Conservation (phyloP, 1,140 invertebrate species). For the Adoxophyes honmai region DNA sequence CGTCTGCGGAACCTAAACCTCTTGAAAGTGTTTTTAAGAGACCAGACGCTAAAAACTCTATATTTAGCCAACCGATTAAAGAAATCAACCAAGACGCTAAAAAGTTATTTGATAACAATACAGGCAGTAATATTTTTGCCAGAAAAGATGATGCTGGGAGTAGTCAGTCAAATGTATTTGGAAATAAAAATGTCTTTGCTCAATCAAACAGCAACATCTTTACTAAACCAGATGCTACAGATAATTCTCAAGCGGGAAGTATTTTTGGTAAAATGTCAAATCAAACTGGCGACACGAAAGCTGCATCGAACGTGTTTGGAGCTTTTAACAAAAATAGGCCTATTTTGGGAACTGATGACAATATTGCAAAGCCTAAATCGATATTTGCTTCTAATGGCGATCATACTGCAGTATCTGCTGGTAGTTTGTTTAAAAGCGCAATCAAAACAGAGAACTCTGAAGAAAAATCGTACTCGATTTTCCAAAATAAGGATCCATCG, state of each 20-base stretch:
- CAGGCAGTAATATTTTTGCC: slow-evolving; percentile 11
- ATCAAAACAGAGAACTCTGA: slow-evolving; percentile 30
- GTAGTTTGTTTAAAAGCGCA: slow-evolving; percentile 59
- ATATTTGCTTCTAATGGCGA: slow-evolving; percentile 34
- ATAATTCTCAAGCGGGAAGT: slow-evolving; percentile 24
- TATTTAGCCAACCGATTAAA: slow-evolving; percentile 32
- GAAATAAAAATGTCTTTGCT: slow-evolving; percentile 34
- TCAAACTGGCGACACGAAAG: slow-evolving; percentile 20
- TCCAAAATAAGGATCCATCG: slow-evolving; percentile 53
- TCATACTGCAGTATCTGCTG: slow-evolving; percentile 41
- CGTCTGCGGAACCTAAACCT: slow-evolving; percentile 15
- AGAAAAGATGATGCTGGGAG: slow-evolving; percentile 18
- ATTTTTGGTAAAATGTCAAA: slow-evolving; percentile 30
- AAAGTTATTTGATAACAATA: slow-evolving; percentile 17
- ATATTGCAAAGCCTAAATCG: slow-evolving; percentile 10
- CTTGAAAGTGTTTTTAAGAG: slow-evolving; percentile 31
- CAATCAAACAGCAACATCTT: slow-evolving; percentile 27
- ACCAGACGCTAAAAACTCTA: slow-evolving; percentile 25
- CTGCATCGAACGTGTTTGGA: slow-evolving; percentile 42
- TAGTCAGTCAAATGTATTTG: slow-evolving; percentile 16
- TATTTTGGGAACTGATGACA: slow-evolving; percentile 14
- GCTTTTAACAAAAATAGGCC: slow-evolving; percentile 28
- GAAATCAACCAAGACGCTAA: slow-evolving; percentile 15
- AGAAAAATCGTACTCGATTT: slow-evolving; percentile 44
- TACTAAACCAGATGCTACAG: slow-evolving; percentile 31